A percentile compares a stretch with the other conserved stretches of the same genome.
phyloP scores from a whole-genome alignment of 2,797 vertebrate genomes.

The Fistularia tabacaria region DNA sequence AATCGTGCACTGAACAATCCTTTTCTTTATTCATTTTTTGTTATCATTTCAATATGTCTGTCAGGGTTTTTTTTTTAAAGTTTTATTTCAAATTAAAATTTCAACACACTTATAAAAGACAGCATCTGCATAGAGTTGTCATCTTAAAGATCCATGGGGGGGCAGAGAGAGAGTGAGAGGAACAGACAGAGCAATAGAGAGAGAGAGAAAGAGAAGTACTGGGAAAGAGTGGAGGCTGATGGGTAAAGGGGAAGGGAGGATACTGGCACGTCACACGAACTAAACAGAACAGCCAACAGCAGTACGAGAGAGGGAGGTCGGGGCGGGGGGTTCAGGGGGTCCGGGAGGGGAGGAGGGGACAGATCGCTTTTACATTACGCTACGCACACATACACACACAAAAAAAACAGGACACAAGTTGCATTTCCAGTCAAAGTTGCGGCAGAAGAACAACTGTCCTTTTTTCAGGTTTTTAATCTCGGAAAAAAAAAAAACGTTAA shows the following conservation, averaged over 20 bases:
- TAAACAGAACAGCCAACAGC: conserved; percentile 76
- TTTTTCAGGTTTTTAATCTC: conserved; percentile 1
- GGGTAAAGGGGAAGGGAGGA: conserved; percentile 36
- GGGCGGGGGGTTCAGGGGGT: conserved; percentile 24
- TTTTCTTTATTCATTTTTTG: conserved; percentile 81
- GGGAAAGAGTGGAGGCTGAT: conserved; percentile 16
- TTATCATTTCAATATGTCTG: conserved; percentile 80
- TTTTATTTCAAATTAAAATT: conserved; percentile 81
- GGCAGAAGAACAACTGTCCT: conserved; percentile 33
- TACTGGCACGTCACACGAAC: conserved; percentile 73
- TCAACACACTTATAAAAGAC: conserved; percentile 86
- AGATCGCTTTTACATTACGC: conserved; percentile 80
- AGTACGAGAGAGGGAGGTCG: conserved; percentile 59
- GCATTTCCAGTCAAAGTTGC: conserved; percentile 80
- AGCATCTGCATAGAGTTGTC: conserved; percentile 88
- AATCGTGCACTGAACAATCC: conserved; percentile 81
- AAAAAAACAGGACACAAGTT: conserved; percentile 82
- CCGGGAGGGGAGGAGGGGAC: conserved; percentile 50
- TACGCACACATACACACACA: conserved; percentile 82
- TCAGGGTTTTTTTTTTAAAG: conserved; percentile 72
- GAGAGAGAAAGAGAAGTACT: conserved; percentile 9
- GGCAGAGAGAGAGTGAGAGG: conserved; percentile 28
- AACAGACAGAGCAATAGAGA: conserved; percentile 26
- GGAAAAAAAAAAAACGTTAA: not conserved
- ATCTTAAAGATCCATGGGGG: conserved; percentile 84